Conservation (phyloP, 2,113 vertebrate species). For the Etia nguti region DNA sequence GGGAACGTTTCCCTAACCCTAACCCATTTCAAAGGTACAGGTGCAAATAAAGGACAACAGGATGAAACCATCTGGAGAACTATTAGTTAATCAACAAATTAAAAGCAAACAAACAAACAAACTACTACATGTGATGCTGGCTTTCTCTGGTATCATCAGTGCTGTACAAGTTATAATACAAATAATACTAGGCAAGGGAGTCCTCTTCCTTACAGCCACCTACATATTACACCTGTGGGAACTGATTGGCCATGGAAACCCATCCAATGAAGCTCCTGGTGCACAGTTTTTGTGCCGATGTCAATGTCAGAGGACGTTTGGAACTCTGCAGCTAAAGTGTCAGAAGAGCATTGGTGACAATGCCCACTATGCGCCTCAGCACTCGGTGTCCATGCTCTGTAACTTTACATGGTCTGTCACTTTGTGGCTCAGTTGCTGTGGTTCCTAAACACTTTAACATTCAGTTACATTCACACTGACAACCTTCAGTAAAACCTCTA, state of each 20-base stretch:
- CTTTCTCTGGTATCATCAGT: not conserved
- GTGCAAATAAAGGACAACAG: not conserved
- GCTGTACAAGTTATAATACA: not conserved
- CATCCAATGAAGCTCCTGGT: fast-evolving
- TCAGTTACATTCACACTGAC: no score
- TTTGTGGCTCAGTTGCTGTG: not conserved
- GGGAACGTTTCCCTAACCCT: not conserved
- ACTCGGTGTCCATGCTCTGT: not conserved
- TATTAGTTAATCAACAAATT: not conserved
- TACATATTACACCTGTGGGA: not conserved
- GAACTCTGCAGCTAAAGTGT: not conserved
- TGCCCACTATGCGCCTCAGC: not conserved
- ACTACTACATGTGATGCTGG: conserved; percentile 8
- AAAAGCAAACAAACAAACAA: not conserved
- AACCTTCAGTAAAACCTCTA: not conserved
- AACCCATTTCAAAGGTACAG: not conserved
- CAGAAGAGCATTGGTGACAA: not conserved
- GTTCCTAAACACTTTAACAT: not conserved
- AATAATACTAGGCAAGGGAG: not conserved
- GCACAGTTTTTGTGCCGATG: not conserved
- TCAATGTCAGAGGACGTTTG: not conserved
- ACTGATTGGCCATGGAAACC: fast-evolving
- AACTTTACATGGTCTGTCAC: not conserved
- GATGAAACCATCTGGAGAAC: not conserved
- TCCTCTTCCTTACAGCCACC: not conserved